Evolutionary conservation across 2,797 vertebrate species (phyloP).

Genomic region (Pyrocephalus nanus): DNA sequence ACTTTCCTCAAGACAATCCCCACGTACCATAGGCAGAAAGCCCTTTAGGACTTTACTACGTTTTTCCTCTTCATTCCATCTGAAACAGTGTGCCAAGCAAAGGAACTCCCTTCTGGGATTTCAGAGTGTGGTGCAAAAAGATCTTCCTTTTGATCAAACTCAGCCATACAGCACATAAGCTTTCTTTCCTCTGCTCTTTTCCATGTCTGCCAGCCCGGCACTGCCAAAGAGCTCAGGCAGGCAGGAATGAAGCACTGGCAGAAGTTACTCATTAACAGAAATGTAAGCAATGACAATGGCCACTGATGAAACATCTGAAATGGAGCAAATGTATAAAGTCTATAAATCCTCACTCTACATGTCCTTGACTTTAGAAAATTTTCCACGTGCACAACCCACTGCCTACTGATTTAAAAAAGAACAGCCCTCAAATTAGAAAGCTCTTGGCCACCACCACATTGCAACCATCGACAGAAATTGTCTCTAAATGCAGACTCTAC

Average conservation of each 20-base stretch:
- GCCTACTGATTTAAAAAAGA: neutral
- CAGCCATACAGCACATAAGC: neutral
- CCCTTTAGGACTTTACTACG: fast-evolving
- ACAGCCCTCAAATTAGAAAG: neutral
- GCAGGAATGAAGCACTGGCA: neutral
- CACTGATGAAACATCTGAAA: neutral
- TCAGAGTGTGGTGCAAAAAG: neutral
- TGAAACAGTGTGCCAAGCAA: neutral
- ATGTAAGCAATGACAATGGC: fast-evolving
- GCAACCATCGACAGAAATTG: fast-evolving
- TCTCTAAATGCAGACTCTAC: neutral
- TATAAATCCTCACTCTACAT: neutral
- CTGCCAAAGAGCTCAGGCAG: neutral
- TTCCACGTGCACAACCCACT: neutral
- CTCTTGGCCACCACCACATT: neutral
- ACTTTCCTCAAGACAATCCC: neutral
- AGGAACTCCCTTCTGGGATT: neutral
- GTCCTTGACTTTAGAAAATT: neutral
- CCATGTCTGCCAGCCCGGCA: neutral
- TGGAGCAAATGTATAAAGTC: neutral
- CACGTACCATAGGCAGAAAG: neutral
- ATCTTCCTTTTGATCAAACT: neutral
- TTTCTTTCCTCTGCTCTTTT: neutral
- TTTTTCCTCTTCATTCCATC: neutral
- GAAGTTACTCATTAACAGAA: neutral